Base-by-base conservation (phyloP, 2,113 vertebrate genomes). In the Neodontobutis hainanensis region DNA sequence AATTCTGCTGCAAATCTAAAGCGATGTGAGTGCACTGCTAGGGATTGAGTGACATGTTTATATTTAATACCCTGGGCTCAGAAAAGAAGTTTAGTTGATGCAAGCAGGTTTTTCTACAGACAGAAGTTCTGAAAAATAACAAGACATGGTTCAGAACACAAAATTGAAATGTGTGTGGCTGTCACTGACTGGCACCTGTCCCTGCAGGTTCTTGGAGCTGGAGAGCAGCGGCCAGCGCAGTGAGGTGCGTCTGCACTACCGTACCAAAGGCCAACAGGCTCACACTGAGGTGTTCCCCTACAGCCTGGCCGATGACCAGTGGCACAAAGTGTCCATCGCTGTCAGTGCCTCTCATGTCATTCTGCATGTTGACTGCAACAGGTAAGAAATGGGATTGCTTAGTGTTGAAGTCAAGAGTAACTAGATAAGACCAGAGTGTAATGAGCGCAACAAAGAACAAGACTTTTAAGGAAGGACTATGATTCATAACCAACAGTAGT, bases 181-280 rank as follows among this genome's bases (percentile, higher is more conserved):
- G 8, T 43, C 64, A 42, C 35, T 11, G 46, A 5, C 4, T 68
- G 46, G 11, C 35, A n/a, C n/a, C n/a, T n/a, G n/a, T n/a, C n/a
- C n/a, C n/a, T 46, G 43, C 87, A 99, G 97, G 90, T 96, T 95
- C 80, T 88, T 99, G 90, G 97, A 99, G 87, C 88, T 99, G 76
- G 97, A 99, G 84, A 99, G 97, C 92, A 99, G 97, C 0, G 97
- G 97, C 27, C 96, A 98, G 86, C 94, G 95, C 80, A 98, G 95
- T 66, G 97, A 99, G 89, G 90, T 99, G 75, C 93, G 96, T 58
- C 94, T 98, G 45, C 97, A 98, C 89, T 99, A 98, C 78, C 95
- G 92, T 68, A 94, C 94, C 56, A 92, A 92, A 87, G 93, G 92
- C 56, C 94, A 94, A 55, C 95, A 91, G 70, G 92, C 95, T 5